Conservation (phyloP, 1,140 invertebrate genomes). For the Rhizoglyphus robini region DNA sequence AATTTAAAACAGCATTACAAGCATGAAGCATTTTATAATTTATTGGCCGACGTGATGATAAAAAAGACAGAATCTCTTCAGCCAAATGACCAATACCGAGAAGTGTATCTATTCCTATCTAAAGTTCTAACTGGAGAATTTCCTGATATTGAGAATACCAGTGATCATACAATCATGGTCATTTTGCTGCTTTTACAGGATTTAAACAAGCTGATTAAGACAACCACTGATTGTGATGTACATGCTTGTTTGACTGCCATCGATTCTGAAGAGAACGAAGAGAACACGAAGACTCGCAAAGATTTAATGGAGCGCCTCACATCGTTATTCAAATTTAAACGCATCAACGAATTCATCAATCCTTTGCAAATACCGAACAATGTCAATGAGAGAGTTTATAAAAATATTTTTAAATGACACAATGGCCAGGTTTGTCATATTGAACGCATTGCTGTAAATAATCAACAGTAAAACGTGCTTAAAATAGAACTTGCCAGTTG, state of each 20-base stretch:
- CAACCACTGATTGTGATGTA: neutral
- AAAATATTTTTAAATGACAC: neutral
- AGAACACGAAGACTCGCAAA: neutral
- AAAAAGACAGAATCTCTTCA: neutral
- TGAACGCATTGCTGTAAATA: too few relatives aligned
- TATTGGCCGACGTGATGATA: neutral
- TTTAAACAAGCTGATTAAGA: neutral
- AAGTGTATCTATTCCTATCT: neutral
- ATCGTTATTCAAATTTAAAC: slow-evolving; percentile 9
- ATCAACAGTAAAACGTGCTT: too few relatives aligned
- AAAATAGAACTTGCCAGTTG: too few relatives aligned
- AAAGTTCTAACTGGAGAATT: neutral
- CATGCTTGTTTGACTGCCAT: neutral
- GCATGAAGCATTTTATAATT: neutral
- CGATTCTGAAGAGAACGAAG: neutral
- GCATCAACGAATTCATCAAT: slow-evolving; percentile 2
- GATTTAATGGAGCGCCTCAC: neutral
- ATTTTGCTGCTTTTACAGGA: neutral
- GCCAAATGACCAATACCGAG: neutral
- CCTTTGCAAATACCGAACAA: neutral
- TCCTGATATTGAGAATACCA: neutral
- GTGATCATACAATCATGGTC: neutral
- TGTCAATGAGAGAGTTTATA: neutral
- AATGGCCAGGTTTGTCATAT: neutral
- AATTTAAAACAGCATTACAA: slow-evolving; percentile 7